phyloP scores from a whole-genome alignment of 2,888 invertebrate genomes.

The Dione juno region DNA sequence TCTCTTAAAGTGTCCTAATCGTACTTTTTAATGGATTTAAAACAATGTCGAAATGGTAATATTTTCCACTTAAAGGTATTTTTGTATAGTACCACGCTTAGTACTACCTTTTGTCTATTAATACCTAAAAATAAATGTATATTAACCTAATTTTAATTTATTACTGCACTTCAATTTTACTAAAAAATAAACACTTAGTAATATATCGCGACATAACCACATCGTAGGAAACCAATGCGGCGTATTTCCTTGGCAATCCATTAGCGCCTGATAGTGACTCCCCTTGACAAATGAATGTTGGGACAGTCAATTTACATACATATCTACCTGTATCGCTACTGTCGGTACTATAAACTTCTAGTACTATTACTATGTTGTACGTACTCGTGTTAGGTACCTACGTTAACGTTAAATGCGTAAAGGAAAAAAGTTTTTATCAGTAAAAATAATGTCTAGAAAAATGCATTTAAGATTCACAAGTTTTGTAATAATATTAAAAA shows the following conservation, averaged over 20 bases:
- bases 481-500: too few species aligned
- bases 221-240: neutral
- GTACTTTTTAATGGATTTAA: too few species aligned
- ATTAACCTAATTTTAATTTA: too few species aligned
- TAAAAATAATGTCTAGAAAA: neutral
- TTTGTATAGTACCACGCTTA: too few species aligned
- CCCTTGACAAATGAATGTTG: conserved; percentile 17
- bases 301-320: conserved; percentile 17
- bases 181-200: neutral
- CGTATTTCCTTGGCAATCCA: conserved; percentile 30
- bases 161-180: neutral
- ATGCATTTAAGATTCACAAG: too few species aligned
- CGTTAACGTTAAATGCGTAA: too few species aligned
- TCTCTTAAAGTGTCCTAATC: too few species aligned
- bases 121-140: too few species aligned
- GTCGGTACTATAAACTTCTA: neutral
- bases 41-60: too few species aligned
- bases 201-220: neutral
- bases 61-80: too few species aligned
- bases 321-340: conserved; percentile 8
- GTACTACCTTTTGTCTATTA: too few species aligned
- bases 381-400: neutral
- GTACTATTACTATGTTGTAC: neutral
- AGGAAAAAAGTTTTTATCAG: neutral
- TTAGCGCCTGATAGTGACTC: conserved; percentile 27